Base-by-base conservation (phyloP, 2,113 vertebrate genomes). In the Spea multiplicata region DNA sequence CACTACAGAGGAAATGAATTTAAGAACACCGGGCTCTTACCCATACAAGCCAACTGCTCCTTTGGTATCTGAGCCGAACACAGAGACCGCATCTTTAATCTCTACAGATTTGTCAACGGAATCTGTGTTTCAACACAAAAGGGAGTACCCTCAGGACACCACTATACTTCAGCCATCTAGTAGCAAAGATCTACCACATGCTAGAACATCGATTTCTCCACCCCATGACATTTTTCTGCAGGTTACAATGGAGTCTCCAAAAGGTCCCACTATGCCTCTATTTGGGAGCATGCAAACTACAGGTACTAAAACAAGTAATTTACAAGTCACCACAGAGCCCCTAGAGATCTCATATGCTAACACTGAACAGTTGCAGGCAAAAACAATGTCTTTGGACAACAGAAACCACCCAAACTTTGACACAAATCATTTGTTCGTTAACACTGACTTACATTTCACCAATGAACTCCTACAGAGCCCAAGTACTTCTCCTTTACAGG, bases 41-140 rank as follows among this genome's bases (percentile, higher is more conserved):
- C n/a, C n/a, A 44, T 81, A 82, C 83, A 84, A 80, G 78, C 86
- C 82, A 89, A 85, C 84, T 83, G 59, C 2, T 82, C 83, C 0
- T 57, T 84, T 81, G 0, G 81, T 78, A 67, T 72, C 79, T n/a
- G 71, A 83, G 55, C 81, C 87, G 76, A 81, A 74, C 69, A 77
- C 5, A 64, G 81, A 66, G 10, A 66, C 81, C 2, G 3, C 67
- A 80, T 16, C 47, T 71, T 78, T 70, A 53, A 71, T 9, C 47
- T 45, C 48, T 49, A 82, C 77, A 0, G 4, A 12, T 10, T 59
- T 44, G 0, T 46, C 76, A 68, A 52, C 78, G 0, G 44, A 0
- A 7, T 55, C 77, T 17, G 61, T 57, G 44, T 44, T 7, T 80
- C n/a, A 70, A 66, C 71, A 49, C 12, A 47, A 4, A 14, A 14